phyloP scores from a whole-genome alignment of 2,113 vertebrate genomes.

The Burhinus oedicnemus region DNA sequence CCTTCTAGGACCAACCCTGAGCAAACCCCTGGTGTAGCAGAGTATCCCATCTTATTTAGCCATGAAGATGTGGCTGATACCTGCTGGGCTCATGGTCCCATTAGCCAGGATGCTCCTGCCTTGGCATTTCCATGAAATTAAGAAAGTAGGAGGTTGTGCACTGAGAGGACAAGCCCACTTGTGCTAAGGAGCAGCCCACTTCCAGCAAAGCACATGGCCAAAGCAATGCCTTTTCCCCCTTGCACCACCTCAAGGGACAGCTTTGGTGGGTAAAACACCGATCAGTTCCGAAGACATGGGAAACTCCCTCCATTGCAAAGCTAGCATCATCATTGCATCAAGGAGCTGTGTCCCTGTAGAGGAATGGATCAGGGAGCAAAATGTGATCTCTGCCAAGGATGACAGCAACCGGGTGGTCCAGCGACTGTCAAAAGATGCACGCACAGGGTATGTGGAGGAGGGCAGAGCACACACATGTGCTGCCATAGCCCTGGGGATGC shows the following conservation, averaged over 20 bases:
- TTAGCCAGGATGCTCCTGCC: not conserved
- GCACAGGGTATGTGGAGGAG: accelerated
- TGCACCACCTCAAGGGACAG: not conserved
- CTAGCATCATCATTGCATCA: accelerated
- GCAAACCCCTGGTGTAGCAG: not conserved
- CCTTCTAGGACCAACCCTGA: not conserved
- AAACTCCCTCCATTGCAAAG: not conserved
- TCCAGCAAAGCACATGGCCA: not conserved
- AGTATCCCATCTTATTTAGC: not conserved
- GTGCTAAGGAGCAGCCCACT: not conserved
- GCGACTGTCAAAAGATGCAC: not conserved
- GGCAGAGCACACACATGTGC: not conserved
- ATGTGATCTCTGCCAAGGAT: not conserved
- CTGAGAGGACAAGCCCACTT: too few relatives aligned
- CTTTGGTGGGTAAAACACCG: not conserved
- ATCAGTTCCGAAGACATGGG: not conserved
- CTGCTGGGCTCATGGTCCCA: not conserved
- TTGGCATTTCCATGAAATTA: not conserved
- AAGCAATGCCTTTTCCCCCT: not conserved
- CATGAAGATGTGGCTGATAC: not conserved
- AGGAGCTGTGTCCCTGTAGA: not conserved
- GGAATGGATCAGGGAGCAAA: not conserved
- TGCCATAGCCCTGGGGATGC: not conserved
- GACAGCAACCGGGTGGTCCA: not conserved
- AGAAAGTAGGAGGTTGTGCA: not conserved